Percentiles rank a stretch among this genome's conserved stretches.
phyloP scores from a whole-genome alignment of 2,113 vertebrate genomes.

The Heloderma charlesbogerti region DNA sequence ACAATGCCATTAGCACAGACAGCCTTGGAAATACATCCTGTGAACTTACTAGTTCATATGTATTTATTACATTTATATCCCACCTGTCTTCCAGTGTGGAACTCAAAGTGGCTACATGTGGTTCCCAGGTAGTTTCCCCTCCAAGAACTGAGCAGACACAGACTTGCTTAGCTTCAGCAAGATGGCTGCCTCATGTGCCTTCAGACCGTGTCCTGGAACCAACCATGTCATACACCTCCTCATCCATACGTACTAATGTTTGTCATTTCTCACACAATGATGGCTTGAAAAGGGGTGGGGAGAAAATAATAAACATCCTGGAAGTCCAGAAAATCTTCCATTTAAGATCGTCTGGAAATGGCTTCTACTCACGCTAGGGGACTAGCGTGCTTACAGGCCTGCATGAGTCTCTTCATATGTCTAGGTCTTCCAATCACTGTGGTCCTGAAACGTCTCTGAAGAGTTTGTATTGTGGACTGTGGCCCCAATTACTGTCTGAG shows the following conservation, averaged over 20 bases:
- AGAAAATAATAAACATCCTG: not conserved
- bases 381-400: no score
- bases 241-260: not conserved
- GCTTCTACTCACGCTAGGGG: not conserved
- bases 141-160: no score
- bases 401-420: not conserved
- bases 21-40: not conserved
- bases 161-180: no score
- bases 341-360: not conserved
- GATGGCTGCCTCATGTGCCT: no score
- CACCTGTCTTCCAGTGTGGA: no score
- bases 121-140: no score
- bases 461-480: rapidly evolving
- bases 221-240: not conserved
- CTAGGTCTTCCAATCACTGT: not conserved
- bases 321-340: not conserved
- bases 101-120: no score
- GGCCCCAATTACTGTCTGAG: not conserved
- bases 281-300: not conserved
- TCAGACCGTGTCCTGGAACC: no score
- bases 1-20: no score
- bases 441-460: not conserved
- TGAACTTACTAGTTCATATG: not conserved
- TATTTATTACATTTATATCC: no score
- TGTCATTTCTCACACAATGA: not conserved